phyloP scores from a whole-genome alignment of 2,113 vertebrate genomes.

The Octodon degus region DNA sequence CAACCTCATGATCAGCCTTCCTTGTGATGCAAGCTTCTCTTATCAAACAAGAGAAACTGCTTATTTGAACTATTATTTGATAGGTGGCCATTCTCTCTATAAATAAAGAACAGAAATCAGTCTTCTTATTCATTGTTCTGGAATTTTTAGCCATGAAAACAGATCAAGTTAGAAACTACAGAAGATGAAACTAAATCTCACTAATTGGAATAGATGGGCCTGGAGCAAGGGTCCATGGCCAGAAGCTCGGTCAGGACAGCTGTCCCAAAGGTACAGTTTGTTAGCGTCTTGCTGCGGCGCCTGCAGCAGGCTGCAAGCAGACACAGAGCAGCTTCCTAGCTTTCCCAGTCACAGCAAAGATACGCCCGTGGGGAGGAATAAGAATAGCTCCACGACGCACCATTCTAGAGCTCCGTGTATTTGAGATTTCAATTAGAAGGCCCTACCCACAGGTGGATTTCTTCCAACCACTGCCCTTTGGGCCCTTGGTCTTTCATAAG shows the following conservation, averaged over 20 bases:
- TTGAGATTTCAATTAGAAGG: slow-evolving; percentile 74
- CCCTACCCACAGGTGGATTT: slow-evolving; percentile 60
- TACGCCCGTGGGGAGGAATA: not conserved
- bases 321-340: not conserved
- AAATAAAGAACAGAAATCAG: slow-evolving; percentile 51
- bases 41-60: not conserved
- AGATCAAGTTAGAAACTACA: slow-evolving; percentile 45
- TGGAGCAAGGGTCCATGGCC: not conserved
- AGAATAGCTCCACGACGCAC: not conserved
- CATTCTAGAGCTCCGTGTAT: slow-evolving; percentile 41
- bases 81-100: not conserved
- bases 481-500: slow-evolving; percentile 11
- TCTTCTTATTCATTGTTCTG: slow-evolving; percentile 21
- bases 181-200: not conserved
- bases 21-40: slow-evolving; percentile 30
- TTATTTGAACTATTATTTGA: slow-evolving; percentile 37
- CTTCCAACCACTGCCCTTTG: slow-evolving; percentile 59
- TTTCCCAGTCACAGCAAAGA: not conserved
- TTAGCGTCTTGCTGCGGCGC: not conserved
- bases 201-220: slow-evolving; percentile 38
- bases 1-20: slow-evolving; percentile 18
- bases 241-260: not conserved
- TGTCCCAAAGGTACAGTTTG: slow-evolving; percentile 40
- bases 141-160: slow-evolving; percentile 42
- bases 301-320: not conserved